phyloP scores from a whole-genome alignment of 2,888 invertebrate species.

The Pardosa pseudoannulata region DNA sequence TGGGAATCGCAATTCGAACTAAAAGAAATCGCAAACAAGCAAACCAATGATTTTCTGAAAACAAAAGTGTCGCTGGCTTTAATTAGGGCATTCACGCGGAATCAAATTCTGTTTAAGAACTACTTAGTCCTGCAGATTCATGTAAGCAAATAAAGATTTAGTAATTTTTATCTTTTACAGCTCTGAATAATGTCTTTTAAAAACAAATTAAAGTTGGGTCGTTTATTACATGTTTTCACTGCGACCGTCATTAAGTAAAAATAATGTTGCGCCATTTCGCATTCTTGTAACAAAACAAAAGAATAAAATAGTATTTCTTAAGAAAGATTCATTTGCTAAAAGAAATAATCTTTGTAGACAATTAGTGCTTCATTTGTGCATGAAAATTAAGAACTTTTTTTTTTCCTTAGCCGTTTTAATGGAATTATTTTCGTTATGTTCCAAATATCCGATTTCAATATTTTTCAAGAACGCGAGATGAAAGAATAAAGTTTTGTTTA shows the following conservation, averaged over 20 bases:
- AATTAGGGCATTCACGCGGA: constrained; percentile 66
- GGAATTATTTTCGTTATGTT: constrained; percentile 15
- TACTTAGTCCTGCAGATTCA: constrained; percentile 28
- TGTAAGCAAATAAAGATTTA: constrained; percentile 39
- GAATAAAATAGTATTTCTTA: neutral
- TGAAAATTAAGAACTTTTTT: constrained; percentile 21
- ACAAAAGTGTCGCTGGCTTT: constrained; percentile 55
- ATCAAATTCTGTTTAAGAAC: constrained; percentile 43
- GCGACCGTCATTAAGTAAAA: constrained; percentile 34
- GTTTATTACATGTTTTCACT: constrained; percentile 48
- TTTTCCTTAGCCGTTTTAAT: neutral
- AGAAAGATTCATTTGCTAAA: constrained; percentile 23
- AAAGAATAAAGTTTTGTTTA: constrained; percentile 17
- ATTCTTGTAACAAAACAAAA: constrained; percentile 28
- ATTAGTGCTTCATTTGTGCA: constrained; percentile 27
- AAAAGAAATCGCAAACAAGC: constrained; percentile 35
- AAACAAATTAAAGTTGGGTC: constrained; percentile 37
- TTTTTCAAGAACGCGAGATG: constrained; percentile 9
- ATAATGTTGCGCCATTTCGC: constrained; percentile 28
- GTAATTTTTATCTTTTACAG: constrained; percentile 52
- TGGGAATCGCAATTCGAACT: neutral
- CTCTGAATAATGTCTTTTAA: constrained; percentile 25
- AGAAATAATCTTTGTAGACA: constrained; percentile 13
- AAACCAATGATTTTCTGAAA: constrained; percentile 49
- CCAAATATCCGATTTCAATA: constrained; percentile 8